phyloP scores from a whole-genome alignment of 1,140 invertebrate species.

The Microplitis mediator region DNA sequence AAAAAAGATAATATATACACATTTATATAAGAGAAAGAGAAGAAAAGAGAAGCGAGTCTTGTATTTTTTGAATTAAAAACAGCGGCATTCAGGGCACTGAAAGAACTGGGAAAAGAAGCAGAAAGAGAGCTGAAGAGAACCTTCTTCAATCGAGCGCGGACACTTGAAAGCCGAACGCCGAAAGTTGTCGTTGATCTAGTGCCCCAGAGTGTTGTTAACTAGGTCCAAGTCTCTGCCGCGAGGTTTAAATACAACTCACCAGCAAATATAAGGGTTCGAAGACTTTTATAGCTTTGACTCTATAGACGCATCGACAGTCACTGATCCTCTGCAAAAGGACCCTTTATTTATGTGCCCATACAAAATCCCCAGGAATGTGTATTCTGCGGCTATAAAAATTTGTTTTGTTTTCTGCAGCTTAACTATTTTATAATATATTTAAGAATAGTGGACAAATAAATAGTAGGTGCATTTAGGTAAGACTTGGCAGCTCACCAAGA shows the following conservation, averaged over 20 bases:
- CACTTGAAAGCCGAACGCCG: slow-evolving; percentile 55
- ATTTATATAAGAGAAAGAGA: not conserved
- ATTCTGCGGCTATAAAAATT: too few species aligned
- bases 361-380: too few species aligned
- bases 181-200: slow-evolving; percentile 62
- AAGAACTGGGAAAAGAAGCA: not conserved
- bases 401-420: too few species aligned
- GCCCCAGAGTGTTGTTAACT: slow-evolving; percentile 53
- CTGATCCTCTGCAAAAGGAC: too few species aligned
- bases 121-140: not conserved
- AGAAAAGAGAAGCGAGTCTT: not conserved
- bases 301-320: not conserved
- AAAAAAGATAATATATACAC: not conserved
- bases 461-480: not conserved
- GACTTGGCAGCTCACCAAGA: slow-evolving; percentile 57
- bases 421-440: too few species aligned
- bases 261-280: not conserved
- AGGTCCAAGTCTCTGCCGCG: slow-evolving; percentile 47
- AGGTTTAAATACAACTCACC: not conserved
- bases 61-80: not conserved
- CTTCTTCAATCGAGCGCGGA: slow-evolving; percentile 22
- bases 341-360: too few species aligned
- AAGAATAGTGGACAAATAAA: not conserved
- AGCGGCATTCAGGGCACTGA: not conserved
- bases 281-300: not conserved